Evolutionary conservation across 2,797 vertebrate genomes (phyloP).

Genomic region (Telmatherina bonti): DNA sequence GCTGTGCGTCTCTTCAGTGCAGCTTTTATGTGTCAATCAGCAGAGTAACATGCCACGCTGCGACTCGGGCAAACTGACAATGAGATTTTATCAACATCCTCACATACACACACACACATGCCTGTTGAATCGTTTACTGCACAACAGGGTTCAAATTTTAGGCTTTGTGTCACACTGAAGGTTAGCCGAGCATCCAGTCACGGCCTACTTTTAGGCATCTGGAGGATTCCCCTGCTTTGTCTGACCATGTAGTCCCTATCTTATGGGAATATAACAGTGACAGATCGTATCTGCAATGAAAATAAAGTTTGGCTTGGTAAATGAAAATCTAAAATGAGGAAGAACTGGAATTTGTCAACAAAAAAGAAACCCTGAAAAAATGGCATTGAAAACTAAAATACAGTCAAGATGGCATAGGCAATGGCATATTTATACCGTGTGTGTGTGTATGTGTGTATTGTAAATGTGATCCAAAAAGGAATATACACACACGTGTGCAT

Average conservation of each 20-base stretch:
- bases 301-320: too few species aligned
- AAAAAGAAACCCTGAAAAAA: too few species aligned
- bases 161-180: conserved; percentile 63
- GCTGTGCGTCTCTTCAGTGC: conserved; percentile 37
- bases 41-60: conserved; percentile 39
- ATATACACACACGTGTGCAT: too few species aligned
- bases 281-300: too few species aligned
- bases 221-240: conserved; percentile 63
- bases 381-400: too few species aligned
- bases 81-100: conserved; percentile 60
- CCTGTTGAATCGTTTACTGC: conserved; percentile 54
- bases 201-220: conserved; percentile 72
- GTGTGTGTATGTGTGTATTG: too few species aligned
- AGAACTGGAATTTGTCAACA: too few species aligned
- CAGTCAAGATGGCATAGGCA: too few species aligned
- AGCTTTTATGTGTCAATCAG: conserved; percentile 76
- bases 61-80: conserved; percentile 65
- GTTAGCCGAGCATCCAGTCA: conserved; percentile 58
- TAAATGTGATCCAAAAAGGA: too few species aligned
- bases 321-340: too few species aligned
- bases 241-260: conserved; percentile 35
- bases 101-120: conserved; percentile 14
- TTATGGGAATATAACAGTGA: too few species aligned
- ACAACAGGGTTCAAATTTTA: conserved; percentile 50
- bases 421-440: too few species aligned